phyloP scores from a whole-genome alignment of 2,113 vertebrate genomes.

The Tenebrosternarchus preto region DNA sequence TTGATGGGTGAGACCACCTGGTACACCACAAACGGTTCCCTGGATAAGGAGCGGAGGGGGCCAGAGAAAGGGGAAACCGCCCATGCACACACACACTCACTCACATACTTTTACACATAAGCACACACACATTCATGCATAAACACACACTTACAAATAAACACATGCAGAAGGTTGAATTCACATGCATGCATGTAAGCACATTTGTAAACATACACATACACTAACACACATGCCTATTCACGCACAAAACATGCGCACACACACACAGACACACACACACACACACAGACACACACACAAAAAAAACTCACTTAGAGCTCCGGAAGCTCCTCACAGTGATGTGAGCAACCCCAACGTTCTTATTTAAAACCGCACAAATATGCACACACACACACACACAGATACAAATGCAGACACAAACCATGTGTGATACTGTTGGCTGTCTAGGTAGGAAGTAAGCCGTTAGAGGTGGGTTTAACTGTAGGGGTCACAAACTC shows the following conservation, averaged over 20 bases:
- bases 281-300: constrained; percentile 41
- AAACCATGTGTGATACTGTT: constrained; percentile 49
- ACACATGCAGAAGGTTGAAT: not conserved
- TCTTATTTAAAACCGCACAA: constrained; percentile 44
- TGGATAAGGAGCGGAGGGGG: constrained; percentile 65
- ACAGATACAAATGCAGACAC: constrained; percentile 50
- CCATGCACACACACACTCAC: constrained; percentile 42
- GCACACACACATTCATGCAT: constrained; percentile 12
- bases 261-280: constrained; percentile 36
- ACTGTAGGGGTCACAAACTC: constrained; percentile 71
- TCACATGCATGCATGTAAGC: not conserved
- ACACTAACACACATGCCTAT: not conserved
- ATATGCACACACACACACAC: constrained; percentile 48
- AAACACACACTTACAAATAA: constrained; percentile 7
- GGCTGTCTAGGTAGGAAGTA: constrained; percentile 73
- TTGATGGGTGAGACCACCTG: constrained; percentile 54
- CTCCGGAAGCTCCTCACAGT: constrained; percentile 54
- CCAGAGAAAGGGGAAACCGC: constrained; percentile 53
- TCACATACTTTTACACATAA: not conserved
- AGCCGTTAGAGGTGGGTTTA: constrained; percentile 77
- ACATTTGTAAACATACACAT: not conserved
- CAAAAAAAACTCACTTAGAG: constrained; percentile 1
- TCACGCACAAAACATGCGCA: constrained; percentile 11
- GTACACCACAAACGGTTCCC: constrained; percentile 77
- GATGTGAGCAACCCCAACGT: constrained; percentile 37